These are phyloP conservation scores for Actinostola sp. DNA, from an alignment of 92 coral and sea anemone species.

Conservation along the genomic window DNA sequence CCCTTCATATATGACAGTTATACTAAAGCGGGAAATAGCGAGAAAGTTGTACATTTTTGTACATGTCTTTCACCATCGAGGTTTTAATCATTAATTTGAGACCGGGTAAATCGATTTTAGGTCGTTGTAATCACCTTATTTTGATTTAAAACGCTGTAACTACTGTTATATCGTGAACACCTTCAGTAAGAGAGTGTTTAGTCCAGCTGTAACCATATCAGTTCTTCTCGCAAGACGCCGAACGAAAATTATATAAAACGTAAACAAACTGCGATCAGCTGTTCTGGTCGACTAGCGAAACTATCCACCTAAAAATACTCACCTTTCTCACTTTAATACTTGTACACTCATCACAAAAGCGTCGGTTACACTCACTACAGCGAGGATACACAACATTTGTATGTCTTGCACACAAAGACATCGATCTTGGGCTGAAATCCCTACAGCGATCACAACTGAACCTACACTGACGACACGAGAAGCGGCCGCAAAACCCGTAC, in stretches of 20 bases:
- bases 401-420: slow-evolving; percentile 64
- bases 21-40: too few relatives aligned
- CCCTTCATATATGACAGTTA: too few relatives aligned
- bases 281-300: background rate
- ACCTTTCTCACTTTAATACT: slow-evolving; percentile 63
- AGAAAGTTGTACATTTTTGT: slow-evolving; percentile 1
- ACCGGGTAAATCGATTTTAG: too few relatives aligned
- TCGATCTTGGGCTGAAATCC: slow-evolving; percentile 67
- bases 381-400: slow-evolving; percentile 67
- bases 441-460: slow-evolving; percentile 77
- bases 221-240: background rate
- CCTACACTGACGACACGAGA: slow-evolving; percentile 72
- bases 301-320: background rate
- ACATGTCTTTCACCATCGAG: background rate
- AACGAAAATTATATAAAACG: background rate
- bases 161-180: too few relatives aligned
- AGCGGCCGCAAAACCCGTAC: slow-evolving; percentile 86
- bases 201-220: background rate
- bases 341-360: slow-evolving; percentile 85
- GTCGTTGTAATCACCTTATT: too few relatives aligned
- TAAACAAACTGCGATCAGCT: slow-evolving; percentile 32
- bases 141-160: too few relatives aligned
- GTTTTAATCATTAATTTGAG: slow-evolving; percentile 2
- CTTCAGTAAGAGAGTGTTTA: background rate
- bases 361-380: slow-evolving; percentile 66